Evolutionary conservation across 2,113 vertebrate species (phyloP), one percentile per base, ranked within the genome.

Genomic region (Eulemur macaco): DNA sequence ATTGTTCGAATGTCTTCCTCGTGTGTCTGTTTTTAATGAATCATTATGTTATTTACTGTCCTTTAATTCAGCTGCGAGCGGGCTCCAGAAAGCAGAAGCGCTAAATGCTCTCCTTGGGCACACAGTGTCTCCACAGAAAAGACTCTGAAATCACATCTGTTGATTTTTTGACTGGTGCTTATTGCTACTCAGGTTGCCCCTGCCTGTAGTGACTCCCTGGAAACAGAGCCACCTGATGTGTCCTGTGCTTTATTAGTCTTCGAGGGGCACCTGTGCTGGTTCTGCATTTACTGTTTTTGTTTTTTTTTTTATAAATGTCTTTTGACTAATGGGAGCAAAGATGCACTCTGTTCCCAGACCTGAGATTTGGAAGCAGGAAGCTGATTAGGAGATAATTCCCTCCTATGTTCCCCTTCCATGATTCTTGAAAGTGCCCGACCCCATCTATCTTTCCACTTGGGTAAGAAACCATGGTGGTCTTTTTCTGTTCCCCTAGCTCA

Each of bases 41-140:
- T 84, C 83, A 76, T 89, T 96, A 42, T 83, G 86, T n/a, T 81
- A 87, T 71, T 97, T 89, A 47, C 73, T 54, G 56, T 84, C 63
- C 42, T 18, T 95, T 3, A 39, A 39, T 39, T 89, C 15, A 17
- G 63, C 68, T 1, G 4, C 0, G n/a, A 86, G 52, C 87, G 8
- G 50, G 4, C 68, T 89, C 77, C 34, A 21, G 66, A 25, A 54
- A 8, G 39, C 31, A 74, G 20, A 27, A n/a, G 82, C 12, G 2
- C 77, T 42, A 9, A 27, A 66, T 9, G 27, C 58, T 45, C 12
- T 8, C 13, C 29, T 15, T 0, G 0, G 58, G 76, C 34, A 39
- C 84, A 47, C 2, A 3, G 20, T 39, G 71, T 37, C 29, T 84
- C 64, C 63, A 27, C 8, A 10, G 56, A 69, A 56, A 31, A 14